These are phyloP conservation scores for Gallinago solitaria DNA, from an alignment of 2,797 vertebrate species.

Conservation along the genomic window DNA sequence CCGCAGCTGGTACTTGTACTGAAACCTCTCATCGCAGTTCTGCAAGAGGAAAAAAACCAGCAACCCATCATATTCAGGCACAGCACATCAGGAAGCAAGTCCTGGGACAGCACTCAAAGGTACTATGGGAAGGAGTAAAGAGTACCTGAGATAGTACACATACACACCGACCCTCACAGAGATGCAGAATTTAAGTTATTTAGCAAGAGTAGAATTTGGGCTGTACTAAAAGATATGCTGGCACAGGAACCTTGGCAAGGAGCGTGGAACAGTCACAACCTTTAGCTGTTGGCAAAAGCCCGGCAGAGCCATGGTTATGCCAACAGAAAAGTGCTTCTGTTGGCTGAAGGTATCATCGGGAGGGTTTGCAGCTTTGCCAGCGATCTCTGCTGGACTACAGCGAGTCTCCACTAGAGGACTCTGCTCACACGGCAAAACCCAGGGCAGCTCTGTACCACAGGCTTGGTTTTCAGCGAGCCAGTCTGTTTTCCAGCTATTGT, in stretches of 20 bases:
- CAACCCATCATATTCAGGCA: not conserved
- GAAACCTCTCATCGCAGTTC: conserved; percentile 94
- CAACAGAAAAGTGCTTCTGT: not conserved
- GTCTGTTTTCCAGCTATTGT: not conserved
- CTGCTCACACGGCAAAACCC: not conserved
- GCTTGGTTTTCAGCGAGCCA: not conserved
- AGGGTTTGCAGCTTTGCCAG: not conserved
- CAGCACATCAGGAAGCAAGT: not conserved
- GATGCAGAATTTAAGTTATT: not conserved
- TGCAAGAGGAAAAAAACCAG: conserved; percentile 43
- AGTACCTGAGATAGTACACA: not conserved
- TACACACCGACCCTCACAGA: not conserved
- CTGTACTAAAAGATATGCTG: not conserved
- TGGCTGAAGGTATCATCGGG: not conserved
- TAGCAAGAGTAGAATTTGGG: not conserved
- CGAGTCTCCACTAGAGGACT: conserved; percentile 24
- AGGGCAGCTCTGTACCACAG: fast-evolving
- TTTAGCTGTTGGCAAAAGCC: not conserved
- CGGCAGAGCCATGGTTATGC: not conserved
- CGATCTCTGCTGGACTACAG: fast-evolving
- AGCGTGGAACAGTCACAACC: not conserved
- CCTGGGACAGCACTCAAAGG: not conserved
- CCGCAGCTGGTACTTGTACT: conserved; percentile 98
- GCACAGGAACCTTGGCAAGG: not conserved
- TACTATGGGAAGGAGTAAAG: not conserved